Evolutionary conservation across 1,140 invertebrate species (phyloP), one percentile per base, ranked within the genome.

Genomic region (Popillia japonica): DNA sequence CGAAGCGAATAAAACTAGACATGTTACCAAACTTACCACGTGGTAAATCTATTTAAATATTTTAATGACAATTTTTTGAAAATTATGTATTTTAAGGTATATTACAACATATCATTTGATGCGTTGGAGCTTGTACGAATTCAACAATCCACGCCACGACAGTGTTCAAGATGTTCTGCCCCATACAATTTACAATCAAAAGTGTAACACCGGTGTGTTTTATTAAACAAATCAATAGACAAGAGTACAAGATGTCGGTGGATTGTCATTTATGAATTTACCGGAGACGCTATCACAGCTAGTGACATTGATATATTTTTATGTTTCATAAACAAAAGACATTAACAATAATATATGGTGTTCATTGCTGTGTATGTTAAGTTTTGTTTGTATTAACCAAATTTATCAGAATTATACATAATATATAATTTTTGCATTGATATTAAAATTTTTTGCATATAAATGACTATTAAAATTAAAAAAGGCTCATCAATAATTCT

Each of bases 41-140:
- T 8, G 59, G 59, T 64, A 64, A 64, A 64, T 64, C 59, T 27
- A 64, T 64, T 64, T 64, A 22, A 64, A 64, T 64, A 64, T 64
- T 64, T 64, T 64, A 64, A 64, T 64, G 17, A 64, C 59, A 64
- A 64, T 64, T 64, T 64, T 64, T 64, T 64, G 7, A 64, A 59
- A 64, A 64, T 64, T 64, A 64, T 20, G 59, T 64, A 64, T 64
- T 64, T 64, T 64, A 14, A 64, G 59, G 59, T 64, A 64, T 64
- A 64, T 64, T 64, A 1, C 59, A 64, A 64, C 22, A 22, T 17
- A 64, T 64, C n/a, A 64, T 64, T 64, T 14, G 59, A 22, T 64
- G 59, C 23, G 59, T 64, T 64, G n/a, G 7, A 64, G 22, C 17
- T 64, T 64, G n/a, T 7, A 22, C 59, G 8, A 64, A 64, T 20